Conservation (phyloP, 1,140 invertebrate species). For the Drosophila nigrodunni region DNA sequence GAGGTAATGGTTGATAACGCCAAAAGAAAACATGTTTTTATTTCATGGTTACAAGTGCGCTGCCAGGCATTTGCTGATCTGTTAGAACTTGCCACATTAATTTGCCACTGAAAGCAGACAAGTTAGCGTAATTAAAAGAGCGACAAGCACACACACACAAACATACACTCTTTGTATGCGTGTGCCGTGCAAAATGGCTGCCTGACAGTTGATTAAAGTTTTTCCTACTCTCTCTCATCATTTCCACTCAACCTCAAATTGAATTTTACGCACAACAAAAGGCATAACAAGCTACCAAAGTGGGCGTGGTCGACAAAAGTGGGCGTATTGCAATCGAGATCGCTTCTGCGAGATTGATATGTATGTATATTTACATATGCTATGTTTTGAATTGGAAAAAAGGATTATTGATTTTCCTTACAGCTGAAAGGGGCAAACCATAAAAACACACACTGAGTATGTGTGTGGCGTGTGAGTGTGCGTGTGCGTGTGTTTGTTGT, state of each 20-base stretch:
- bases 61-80: conserved; percentile 25
- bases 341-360: conserved; percentile 45
- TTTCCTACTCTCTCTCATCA: conserved; percentile 28
- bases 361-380: conserved; percentile 19
- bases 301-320: background rate
- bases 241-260: conserved; percentile 61
- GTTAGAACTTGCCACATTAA: conserved; percentile 18
- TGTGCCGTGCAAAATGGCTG: conserved; percentile 32
- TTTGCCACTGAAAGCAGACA: conserved; percentile 30
- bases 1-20: conserved; percentile 12
- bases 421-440: conserved; percentile 14
- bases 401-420: conserved; percentile 68
- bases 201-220: conserved; percentile 59
- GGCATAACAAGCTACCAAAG: conserved; percentile 25
- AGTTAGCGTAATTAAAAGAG: conserved; percentile 54
- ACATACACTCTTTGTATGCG: background rate
- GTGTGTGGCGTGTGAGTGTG: background rate
- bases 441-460: conserved; percentile 19
- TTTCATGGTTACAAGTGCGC: conserved; percentile 16
- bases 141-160: conserved; percentile 3
- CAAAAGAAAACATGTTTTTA: conserved; percentile 37
- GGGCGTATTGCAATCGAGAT: conserved; percentile 24
- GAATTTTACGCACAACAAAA: conserved; percentile 68
- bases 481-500: conserved; percentile 10
- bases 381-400: conserved; percentile 55